phyloP scores from a whole-genome alignment of 2,797 vertebrate genomes.

The Mus spretus region DNA sequence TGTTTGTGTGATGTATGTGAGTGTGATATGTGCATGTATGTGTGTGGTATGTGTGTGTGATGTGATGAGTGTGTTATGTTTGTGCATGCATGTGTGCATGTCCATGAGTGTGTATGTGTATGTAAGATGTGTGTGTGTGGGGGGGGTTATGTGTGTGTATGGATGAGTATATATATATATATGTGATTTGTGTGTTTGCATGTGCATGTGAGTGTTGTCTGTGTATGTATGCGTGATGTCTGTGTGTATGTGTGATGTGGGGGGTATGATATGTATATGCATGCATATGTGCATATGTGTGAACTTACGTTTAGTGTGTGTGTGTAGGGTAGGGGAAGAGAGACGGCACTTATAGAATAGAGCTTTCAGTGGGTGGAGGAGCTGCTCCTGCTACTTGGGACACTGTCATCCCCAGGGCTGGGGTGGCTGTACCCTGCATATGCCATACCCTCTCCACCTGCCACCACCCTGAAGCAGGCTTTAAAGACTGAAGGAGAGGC shows the following conservation, averaged over 20 bases:
- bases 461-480: background rate
- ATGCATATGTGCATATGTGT: background rate
- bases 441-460: fast-evolving
- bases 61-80: too few species aligned
- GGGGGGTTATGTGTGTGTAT: too few species aligned
- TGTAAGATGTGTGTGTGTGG: background rate
- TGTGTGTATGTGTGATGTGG: background rate
- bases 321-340: background rate
- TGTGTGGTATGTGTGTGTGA: background rate
- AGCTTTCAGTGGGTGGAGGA: background rate
- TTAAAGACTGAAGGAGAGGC: constrained; percentile 16
- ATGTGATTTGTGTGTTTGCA: background rate
- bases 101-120: too few species aligned
- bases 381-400: background rate
- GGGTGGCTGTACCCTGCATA: background rate
- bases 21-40: background rate
- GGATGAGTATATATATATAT: too few species aligned
- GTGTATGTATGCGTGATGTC: background rate
- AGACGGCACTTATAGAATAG: fast-evolving
- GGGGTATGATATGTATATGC: background rate
- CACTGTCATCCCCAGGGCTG: background rate
- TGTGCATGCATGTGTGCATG: too few species aligned
- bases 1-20: background rate
- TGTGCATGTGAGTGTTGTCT: too few species aligned
- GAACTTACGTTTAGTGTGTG: background rate